These are phyloP conservation scores for Lysiphlebus fabarum DNA, from an alignment of 1,140 invertebrate genomes.

Conservation along the genomic window DNA sequence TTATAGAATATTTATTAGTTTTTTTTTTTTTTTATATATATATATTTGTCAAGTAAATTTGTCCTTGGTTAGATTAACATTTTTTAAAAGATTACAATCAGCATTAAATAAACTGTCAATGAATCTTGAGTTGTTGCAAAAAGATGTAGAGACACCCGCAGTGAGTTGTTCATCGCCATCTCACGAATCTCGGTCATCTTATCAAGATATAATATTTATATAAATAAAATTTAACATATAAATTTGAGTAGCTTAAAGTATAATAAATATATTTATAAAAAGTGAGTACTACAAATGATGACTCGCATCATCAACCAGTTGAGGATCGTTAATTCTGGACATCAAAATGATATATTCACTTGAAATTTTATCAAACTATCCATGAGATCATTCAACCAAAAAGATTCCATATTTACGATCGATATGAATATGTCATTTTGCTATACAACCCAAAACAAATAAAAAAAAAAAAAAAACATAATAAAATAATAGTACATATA, in stretches of 20 bases:
- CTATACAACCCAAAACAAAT: not conserved
- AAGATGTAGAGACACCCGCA: slow-evolving; percentile 7
- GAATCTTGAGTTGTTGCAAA: not conserved
- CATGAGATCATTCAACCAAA: too few species aligned
- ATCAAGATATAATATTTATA: not conserved
- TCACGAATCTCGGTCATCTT: not conserved
- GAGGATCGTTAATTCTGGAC: too few species aligned
- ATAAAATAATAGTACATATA: too few species aligned
- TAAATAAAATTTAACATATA: too few species aligned
- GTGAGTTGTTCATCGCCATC: slow-evolving; percentile 7
- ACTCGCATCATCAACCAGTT: too few species aligned
- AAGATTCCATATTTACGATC: too few species aligned
- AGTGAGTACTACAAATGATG: too few species aligned
- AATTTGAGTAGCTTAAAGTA: too few species aligned
- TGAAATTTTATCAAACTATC: too few species aligned
- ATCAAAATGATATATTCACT: too few species aligned
- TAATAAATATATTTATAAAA: too few species aligned
- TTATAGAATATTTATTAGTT: not conserved
- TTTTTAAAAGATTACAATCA: not conserved
- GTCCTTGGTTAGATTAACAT: slow-evolving; percentile 12
- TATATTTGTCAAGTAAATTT: slow-evolving; percentile 11
- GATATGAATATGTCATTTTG: too few species aligned
- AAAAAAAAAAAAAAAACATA: not conserved
- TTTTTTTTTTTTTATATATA: slow-evolving; percentile 5
- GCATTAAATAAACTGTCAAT: not conserved